Percentiles rank a stretch among this genome's conserved stretches.
These are phyloP conservation scores for Cercopithecus mona DNA, from an alignment of 2,113 vertebrate genomes.

Conservation along the genomic window DNA sequence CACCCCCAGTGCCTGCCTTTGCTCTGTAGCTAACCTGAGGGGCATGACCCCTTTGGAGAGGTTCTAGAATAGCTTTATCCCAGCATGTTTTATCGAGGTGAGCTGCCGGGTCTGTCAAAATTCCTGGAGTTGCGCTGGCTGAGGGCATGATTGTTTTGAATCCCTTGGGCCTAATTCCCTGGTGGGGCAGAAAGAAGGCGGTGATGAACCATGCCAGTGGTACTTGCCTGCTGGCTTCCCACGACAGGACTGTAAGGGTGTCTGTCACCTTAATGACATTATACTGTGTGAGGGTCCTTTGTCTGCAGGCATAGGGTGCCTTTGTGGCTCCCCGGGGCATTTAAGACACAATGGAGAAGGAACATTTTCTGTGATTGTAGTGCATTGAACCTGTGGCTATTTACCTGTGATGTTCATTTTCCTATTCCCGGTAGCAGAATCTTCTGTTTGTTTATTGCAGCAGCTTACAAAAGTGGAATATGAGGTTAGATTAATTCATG, in stretches of 20 bases:
- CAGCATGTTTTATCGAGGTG: neutral
- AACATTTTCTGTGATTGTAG: fast-evolving
- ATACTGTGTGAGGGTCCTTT: neutral
- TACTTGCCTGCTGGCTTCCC: neutral
- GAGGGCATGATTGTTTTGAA: neutral
- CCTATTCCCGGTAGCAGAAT: neutral
- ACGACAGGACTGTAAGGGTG: no score
- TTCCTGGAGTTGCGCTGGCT: neutral
- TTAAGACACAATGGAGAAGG: neutral
- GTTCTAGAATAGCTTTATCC: neutral
- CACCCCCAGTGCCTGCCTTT: neutral
- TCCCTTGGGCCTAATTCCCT: neutral
- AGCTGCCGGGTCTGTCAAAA: neutral
- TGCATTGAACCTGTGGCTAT: neutral
- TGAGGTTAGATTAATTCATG: neutral
- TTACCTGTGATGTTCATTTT: fast-evolving
- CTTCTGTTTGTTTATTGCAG: neutral
- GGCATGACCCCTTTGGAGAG: neutral
- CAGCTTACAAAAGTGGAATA: neutral
- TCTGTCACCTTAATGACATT: neutral
- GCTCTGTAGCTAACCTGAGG: neutral
- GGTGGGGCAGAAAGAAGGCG: neutral
- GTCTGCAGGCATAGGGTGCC: neutral
- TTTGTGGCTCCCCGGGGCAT: fast-evolving
- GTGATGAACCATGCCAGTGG: fast-evolving